A percentile compares a stretch with the other conserved stretches of the same genome.
phyloP scores from a whole-genome alignment of 2,888 invertebrate species.

The Nebria brevicollis region DNA sequence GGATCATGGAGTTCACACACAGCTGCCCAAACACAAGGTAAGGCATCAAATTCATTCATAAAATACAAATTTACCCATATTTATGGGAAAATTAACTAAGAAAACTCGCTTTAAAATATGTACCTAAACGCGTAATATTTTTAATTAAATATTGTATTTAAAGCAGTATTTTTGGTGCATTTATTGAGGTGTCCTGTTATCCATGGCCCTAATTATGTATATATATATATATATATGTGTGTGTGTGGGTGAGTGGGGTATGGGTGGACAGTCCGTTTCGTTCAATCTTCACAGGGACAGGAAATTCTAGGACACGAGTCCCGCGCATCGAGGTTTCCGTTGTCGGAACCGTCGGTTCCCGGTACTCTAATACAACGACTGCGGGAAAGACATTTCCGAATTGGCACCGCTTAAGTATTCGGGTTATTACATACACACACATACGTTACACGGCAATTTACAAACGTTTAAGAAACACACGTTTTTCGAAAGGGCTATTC shows the following conservation, averaged over 20 bases:
- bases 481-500: too few relatives aligned
- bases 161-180: conserved; percentile 15
- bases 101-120: too few relatives aligned
- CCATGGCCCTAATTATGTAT: not conserved
- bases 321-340: conserved; percentile 54
- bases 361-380: conserved; percentile 51
- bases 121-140: too few relatives aligned
- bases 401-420: conserved; percentile 47
- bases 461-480: too few relatives aligned
- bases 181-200: not conserved
- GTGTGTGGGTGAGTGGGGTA: not conserved
- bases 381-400: conserved; percentile 51
- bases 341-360: conserved; percentile 45
- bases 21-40: conserved; percentile 82
- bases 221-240: not conserved
- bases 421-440: not conserved
- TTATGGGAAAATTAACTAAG: too few relatives aligned
- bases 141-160: too few relatives aligned
- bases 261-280: conserved; percentile 23
- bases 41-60: conserved; percentile 53
- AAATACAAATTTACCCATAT: too few relatives aligned
- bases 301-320: conserved; percentile 57
- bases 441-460: not conserved
- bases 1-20: conserved; percentile 85
- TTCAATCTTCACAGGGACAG: conserved; percentile 50